Base-by-base conservation (phyloP, 2,797 vertebrate species). In the Brotula barbata region DNA sequence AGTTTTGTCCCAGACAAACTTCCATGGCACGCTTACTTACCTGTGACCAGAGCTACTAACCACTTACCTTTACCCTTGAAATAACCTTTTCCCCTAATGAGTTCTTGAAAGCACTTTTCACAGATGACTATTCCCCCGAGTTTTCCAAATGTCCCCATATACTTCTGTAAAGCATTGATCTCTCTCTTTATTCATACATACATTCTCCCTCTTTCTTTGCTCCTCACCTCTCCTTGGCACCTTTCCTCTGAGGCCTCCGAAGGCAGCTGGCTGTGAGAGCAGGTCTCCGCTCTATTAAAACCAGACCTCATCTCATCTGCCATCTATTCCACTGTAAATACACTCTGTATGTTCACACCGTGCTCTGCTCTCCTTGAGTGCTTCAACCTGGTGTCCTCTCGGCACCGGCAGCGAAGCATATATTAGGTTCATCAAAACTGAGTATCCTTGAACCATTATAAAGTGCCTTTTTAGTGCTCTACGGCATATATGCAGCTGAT, bases 291-390 rank as follows among this genome's bases (percentile, higher is more conserved):
- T 85, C 83, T 78, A 80, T 82, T 88, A 81, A 83, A 83, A 80
- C 70, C 66, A 75, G 75, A 66, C 73, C 71, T 83, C 81, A 83
- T 84, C 81, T 81, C 81, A 73, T 80, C 81, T 82, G 76, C 81
- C 83, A 76, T 84, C 85, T 75, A 61, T 65, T 73, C 64, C 72
- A 75, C 77, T 84, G 81, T 82, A 88, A 88, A 87, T 77, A 84
- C 76, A 72, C 78, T 73, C 72, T 22, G 48, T 63, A 48, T 68
- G 60, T 80, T 80, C 78, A 68, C 79, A 68, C 76, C 13, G 68
- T 21, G 56, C 76, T 67, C 66, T 22, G 69, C 69, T 77, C 71
- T 79, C 82, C 80, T 81, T 73, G 72, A 74, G 72, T 66, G 78
- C 72, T 67, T 66, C 59, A 71, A 85, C 80, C 76, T 36, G n/a